Percentiles rank a stretch among this genome's conserved stretches.
Evolutionary conservation across 2,888 invertebrate genomes (phyloP).

Genomic region (Hetaerina titia): DNA sequence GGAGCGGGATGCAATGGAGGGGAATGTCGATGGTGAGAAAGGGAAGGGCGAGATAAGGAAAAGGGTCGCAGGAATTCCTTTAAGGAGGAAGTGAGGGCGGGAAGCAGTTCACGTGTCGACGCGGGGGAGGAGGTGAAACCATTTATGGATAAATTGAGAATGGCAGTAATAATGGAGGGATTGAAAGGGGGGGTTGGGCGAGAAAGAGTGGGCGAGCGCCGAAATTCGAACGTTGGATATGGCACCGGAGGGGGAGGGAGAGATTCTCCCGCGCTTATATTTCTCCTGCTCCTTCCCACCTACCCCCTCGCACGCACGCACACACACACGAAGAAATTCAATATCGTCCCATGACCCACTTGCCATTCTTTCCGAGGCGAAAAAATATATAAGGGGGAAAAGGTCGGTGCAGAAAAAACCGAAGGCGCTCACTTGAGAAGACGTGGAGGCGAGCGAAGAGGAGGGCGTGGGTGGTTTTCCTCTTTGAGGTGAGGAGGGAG

Average conservation of each 20-base stretch:
- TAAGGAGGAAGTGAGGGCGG: background rate
- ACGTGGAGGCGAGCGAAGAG: background rate
- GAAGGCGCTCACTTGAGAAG: background rate
- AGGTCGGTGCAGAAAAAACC: background rate
- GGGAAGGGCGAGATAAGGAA: no score
- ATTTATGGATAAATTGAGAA: background rate
- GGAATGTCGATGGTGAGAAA: no score
- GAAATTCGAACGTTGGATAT: background rate
- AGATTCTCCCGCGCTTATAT: background rate
- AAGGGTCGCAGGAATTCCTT: no score
- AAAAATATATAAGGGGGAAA: background rate
- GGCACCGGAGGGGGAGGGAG: background rate
- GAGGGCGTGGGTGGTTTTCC: background rate
- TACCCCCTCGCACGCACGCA: background rate
- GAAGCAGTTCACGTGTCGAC: background rate
- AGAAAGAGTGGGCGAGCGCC: background rate
- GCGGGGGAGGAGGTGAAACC: background rate
- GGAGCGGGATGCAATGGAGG: no score
- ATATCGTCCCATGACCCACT: conserved; percentile 26
- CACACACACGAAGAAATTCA: background rate
- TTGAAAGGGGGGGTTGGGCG: background rate
- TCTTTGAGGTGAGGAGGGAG: no score
- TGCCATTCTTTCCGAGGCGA: background rate
- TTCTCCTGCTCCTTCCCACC: background rate
- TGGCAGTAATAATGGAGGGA: background rate